These are phyloP conservation scores for Poeciliopsis occidentalis DNA, from an alignment of 2,113 vertebrate genomes.

Conservation along the genomic window DNA sequence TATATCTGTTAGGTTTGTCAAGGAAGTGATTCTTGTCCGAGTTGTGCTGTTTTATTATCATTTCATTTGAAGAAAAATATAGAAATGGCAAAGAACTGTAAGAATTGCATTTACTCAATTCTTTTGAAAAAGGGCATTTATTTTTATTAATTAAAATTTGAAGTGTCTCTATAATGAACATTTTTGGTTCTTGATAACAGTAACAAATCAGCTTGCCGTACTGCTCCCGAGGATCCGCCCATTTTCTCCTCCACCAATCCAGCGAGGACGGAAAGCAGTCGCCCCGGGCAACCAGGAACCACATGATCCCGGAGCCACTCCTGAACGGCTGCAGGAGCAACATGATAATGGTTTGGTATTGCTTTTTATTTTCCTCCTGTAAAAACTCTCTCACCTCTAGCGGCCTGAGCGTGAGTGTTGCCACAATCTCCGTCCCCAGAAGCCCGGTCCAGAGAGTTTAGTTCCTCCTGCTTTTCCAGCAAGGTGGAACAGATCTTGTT, in stretches of 20 bases:
- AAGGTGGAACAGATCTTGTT: conserved; percentile 81
- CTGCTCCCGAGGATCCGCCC: conserved; percentile 94
- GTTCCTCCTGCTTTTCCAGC: conserved; percentile 81
- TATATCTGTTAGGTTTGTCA: background rate
- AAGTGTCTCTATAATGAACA: background rate
- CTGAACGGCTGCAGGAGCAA: conserved; percentile 81
- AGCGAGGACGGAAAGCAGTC: conserved; percentile 81
- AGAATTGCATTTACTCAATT: background rate
- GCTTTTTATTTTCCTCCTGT: background rate
- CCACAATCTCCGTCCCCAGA: conserved; percentile 94
- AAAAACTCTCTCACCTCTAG: conserved; percentile 78
- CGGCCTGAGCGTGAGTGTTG: conserved; percentile 87
- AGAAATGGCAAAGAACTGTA: background rate
- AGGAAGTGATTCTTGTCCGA: background rate
- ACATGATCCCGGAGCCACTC: conserved; percentile 79
- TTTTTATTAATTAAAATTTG: background rate
- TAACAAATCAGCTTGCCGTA: conserved; percentile 46
- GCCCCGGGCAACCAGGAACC: conserved; percentile 76
- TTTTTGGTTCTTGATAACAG: too few relatives aligned
- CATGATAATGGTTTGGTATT: background rate
- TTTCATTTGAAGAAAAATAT: background rate
- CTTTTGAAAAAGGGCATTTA: background rate
- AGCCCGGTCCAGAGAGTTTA: conserved; percentile 89
- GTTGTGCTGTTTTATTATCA: too few relatives aligned
- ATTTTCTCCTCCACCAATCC: conserved; percentile 89